phyloP scores from a whole-genome alignment of 2,888 invertebrate genomes.

The Ecdyonurus torrentis region DNA sequence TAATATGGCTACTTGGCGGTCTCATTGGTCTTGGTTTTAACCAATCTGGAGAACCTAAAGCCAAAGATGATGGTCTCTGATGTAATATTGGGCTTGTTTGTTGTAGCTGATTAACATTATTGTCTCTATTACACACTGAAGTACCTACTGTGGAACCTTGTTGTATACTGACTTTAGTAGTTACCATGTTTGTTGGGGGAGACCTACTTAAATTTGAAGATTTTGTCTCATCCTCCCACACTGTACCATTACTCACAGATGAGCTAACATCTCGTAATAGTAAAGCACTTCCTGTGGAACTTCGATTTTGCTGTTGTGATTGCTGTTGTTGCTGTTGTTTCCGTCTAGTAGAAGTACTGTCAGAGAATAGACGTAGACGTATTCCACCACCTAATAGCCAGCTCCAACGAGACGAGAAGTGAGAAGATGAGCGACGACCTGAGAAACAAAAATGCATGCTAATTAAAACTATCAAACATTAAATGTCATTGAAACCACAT shows the following conservation, averaged over 20 bases:
- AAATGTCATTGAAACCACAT: too few relatives aligned
- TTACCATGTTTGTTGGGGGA: not conserved
- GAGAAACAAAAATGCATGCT: not conserved
- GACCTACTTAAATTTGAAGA: not conserved
- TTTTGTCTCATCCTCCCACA: not conserved
- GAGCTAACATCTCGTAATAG: not conserved
- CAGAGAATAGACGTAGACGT: not conserved
- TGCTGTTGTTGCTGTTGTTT: too few relatives aligned
- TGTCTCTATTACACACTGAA: not conserved
- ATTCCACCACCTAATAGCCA: not conserved
- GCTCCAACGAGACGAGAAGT: not conserved
- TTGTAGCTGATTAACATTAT: not conserved
- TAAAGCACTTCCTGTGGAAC: not conserved
- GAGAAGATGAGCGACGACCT: not conserved
- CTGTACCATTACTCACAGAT: not conserved
- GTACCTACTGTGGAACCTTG: too few relatives aligned
- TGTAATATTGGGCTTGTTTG: not conserved
- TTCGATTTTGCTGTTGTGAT: not conserved
- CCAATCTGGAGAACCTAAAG: not conserved
- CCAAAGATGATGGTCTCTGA: not conserved
- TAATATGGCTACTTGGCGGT: conserved; percentile 24
- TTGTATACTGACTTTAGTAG: not conserved
- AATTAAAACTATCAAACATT: too few relatives aligned
- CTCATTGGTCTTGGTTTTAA: not conserved
- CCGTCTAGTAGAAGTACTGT: not conserved